phyloP scores from a whole-genome alignment of 2,797 vertebrate species.

The Myripristis jacobus region DNA sequence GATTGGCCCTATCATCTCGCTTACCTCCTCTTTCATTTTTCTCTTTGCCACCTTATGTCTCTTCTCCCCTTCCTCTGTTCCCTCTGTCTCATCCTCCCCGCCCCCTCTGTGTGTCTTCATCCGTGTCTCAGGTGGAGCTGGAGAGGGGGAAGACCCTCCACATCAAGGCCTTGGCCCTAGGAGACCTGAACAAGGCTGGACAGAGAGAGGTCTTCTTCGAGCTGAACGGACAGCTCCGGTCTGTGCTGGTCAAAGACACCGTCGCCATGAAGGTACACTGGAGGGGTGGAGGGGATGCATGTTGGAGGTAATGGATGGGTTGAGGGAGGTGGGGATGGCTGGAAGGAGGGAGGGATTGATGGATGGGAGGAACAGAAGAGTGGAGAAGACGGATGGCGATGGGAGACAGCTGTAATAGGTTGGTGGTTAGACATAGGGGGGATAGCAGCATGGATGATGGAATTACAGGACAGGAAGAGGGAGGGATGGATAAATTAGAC shows the following conservation, averaged over 20 bases:
- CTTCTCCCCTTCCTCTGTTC: neutral
- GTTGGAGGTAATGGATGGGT: neutral
- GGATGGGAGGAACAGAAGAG: neutral
- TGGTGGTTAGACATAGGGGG: neutral
- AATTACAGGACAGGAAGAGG: too few relatives aligned
- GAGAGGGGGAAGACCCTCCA: constrained; percentile 94
- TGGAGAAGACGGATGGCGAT: neutral
- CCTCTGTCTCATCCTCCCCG: neutral
- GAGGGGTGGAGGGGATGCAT: neutral
- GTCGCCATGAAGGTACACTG: constrained; percentile 91
- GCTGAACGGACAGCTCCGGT: constrained; percentile 94
- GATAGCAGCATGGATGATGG: neutral
- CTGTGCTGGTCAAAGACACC: constrained; percentile 93
- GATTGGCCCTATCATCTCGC: neutral
- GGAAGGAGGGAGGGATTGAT: neutral
- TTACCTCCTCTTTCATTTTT: neutral
- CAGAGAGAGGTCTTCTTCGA: constrained; percentile 98
- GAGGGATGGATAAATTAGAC: neutral
- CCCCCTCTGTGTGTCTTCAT: neutral
- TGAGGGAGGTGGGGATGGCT: neutral
- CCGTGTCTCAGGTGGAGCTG: constrained; percentile 88
- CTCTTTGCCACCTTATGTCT: neutral
- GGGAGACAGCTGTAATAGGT: too few relatives aligned
- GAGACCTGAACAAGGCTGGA: constrained; percentile 92
- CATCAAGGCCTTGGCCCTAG: constrained; percentile 95